Evolutionary conservation across 2,888 invertebrate genomes (phyloP), one percentile per base, ranked within the genome.

Genomic region (Mimumesa dahlbomi): DNA sequence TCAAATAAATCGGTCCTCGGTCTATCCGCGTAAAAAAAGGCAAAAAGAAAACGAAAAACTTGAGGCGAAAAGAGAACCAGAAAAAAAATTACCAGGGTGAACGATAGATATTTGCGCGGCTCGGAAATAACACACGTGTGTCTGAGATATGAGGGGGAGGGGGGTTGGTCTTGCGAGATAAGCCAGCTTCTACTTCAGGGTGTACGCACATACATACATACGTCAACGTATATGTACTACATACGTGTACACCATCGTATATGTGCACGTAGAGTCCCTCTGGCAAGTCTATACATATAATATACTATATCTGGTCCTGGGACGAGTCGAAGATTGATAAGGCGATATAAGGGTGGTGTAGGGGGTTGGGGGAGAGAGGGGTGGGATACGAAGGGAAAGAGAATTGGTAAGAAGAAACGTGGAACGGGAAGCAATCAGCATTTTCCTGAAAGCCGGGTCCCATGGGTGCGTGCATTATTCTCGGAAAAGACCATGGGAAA

Each of bases 371-470:
- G 21, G 9, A 7, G 58, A 13, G 14, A 31, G 31, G 22, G 22
- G 46, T 56, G 61, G 71, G 81, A 34, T 5, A 5, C 7, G 34
- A n/a, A n/a, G n/a, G 2, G 40, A 40, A 16, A 40, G 16, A 16
- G 16, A 16, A 40, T 1, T 16, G 62, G 62, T 63, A 46, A 59
- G 52, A 65, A 61, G 56, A 54, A 45, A 56, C 54, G 57, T 48
- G 19, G 58, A 45, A 54, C 50, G 62, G 40, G 69, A 72, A 83
- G 85, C 85, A 87, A 87, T 88, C 86, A 86, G 87, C 82, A 87
- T 87, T 88, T 85, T 74, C 69, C 81, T 85, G 81, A 83, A 81
- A 86, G 83, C 74, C 73, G 62, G 59, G 71, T 77, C 77, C 84
- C 82, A 74, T 64, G 67, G 77, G 79, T 77, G 77, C 68, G 73